Evolutionary conservation across 2,113 vertebrate species (phyloP), one percentile per base, ranked within the genome.

Genomic region (Phasianus colchicus): DNA sequence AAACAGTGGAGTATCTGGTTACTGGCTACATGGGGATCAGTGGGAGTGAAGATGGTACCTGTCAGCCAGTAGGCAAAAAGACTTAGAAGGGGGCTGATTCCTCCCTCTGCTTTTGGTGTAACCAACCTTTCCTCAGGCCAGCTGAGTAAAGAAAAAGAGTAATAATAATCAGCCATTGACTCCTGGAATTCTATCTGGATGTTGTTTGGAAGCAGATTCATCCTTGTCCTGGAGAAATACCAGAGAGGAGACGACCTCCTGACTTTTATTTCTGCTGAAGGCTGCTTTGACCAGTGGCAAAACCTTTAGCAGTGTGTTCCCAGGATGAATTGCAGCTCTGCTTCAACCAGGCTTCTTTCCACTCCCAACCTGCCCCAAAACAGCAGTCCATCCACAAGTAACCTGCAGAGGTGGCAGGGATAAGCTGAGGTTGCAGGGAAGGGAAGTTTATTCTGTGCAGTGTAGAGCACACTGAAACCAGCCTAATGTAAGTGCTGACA

Each of bases 41-140:
- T 0, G 1, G n/a, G 58, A 91, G 17, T 65, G 81, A 90, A 77
- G 78, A 87, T 83, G 71, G 83, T 70, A 87, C 48, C 77, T 70
- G 74, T 81, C 77, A 95, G 81, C 48, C 70, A 94, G 89, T 74
- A 57, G 76, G 74, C 36, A 71, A 72, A 94, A 91, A 38, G 24
- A 32, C 48, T 70, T 83, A 83, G 48, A 78, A 84, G 32, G 36
- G 90, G 36, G 30, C 7, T 66, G 52, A 79, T 84, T 82, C 38
- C 47, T 88, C 29, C 9, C 27, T 90, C 30, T 69, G 32, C 13
- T 88, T 73, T 82, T 45, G 22, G 36, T 83, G 94, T 88, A 86
- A 86, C 34, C 22, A 77, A 66, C 38, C 19, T 64, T 84, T 75
- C 55, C 1, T 19, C 25, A 30, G 5, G 66, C 13, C 52, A 16